Conservation (phyloP, 2,113 vertebrate genomes). For the Plotosus lineatus region DNA sequence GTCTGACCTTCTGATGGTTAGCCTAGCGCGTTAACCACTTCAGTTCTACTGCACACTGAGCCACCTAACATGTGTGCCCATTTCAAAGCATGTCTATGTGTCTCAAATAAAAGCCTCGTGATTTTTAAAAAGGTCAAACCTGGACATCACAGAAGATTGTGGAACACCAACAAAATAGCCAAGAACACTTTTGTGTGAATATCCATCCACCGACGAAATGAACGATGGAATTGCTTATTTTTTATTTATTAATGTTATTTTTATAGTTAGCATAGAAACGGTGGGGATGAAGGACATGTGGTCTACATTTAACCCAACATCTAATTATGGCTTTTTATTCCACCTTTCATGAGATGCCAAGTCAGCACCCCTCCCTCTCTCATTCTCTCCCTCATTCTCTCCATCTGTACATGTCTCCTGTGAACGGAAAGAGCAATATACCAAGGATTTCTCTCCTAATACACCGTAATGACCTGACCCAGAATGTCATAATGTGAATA, state of each 20-base stretch:
- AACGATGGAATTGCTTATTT: too few relatives aligned
- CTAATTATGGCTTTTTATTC: slow-evolving; percentile 30
- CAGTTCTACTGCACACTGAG: too few relatives aligned
- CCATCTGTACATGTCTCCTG: slow-evolving; percentile 9
- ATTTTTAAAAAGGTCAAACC: background rate
- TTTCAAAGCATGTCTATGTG: background rate
- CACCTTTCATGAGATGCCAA: slow-evolving; percentile 30
- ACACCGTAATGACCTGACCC: slow-evolving; percentile 4
- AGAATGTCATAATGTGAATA: background rate
- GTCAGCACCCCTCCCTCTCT: slow-evolving; percentile 27
- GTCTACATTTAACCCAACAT: slow-evolving; percentile 24
- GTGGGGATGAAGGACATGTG: slow-evolving; percentile 25
- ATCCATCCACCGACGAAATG: too few relatives aligned
- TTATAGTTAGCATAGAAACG: slow-evolving; percentile 10
- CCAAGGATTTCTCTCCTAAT: background rate
- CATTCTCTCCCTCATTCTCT: slow-evolving; percentile 15
- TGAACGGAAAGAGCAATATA: background rate
- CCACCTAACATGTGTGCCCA: too few relatives aligned
- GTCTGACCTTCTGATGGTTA: too few relatives aligned
- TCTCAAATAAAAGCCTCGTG: background rate
- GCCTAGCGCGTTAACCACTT: too few relatives aligned
- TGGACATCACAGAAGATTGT: background rate
- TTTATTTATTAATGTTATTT: slow-evolving; percentile 18
- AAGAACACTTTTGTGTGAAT: background rate
- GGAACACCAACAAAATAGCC: background rate